Evolutionary conservation across 1,140 invertebrate species (phyloP), one percentile per base, ranked within the genome.

Genomic region (Leguminivora glycinivorella): DNA sequence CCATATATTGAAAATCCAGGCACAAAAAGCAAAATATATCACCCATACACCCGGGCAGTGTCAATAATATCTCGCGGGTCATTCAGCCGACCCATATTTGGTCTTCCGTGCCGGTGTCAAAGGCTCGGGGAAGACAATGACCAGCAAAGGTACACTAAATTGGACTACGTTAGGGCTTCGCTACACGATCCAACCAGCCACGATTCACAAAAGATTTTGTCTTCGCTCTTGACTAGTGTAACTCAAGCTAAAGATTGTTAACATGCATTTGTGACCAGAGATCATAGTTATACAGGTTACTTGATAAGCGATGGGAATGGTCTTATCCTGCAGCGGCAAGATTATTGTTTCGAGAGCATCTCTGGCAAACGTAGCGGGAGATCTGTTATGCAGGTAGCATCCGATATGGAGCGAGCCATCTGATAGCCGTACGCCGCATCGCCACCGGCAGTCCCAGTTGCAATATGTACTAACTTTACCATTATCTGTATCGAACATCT

Each of bases 321-420:
- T 17, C 58, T 29, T 58, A 68, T 73, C 67, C 72, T 75, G 76
- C 75, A 77, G 72, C 63, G 47, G 73, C 71, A 66, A 72, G 58
- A 72, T 72, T 69, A 72, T 72, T 72, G 70, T 72, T 72, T 34
- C 25, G 52, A 72, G 58, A 72, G 60, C 71, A 69, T 72, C 67
- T 38, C 19, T 25, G 69, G 76, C 26, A 31, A 31, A 31, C 58
- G 31, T 63, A 63, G 58, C 58, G 58, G 58, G 25, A 63, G 58
- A 63, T 63, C 58, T 31, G 58, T 63, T 63, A 63, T 63, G 25
- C 58, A 63, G 75, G 81, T 82, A 81, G 78, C 81, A 78, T 81
- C 82, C 72, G 79, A 77, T 83, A 83, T 76, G 78, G 81, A 31
- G 26, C 68, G 75, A 72, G 73, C 70, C 73, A 83, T 83, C 81